Evolutionary conservation across 2,113 vertebrate genomes (phyloP), one percentile per base, ranked within the genome.

Genomic region (Otocyon megalotis): DNA sequence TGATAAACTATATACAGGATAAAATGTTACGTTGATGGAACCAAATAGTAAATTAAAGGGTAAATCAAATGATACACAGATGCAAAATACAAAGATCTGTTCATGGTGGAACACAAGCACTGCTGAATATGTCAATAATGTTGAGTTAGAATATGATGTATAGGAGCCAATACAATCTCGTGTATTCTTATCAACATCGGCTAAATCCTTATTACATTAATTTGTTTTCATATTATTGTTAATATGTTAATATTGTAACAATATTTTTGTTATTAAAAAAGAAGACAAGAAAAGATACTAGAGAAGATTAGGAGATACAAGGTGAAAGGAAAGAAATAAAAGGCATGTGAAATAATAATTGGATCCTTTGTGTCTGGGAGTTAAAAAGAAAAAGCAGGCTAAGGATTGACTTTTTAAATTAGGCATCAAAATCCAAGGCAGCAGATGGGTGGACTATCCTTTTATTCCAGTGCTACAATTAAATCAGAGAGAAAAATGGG

Each of bases 381-480:
- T 90, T 93, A 8, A 74, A 58, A 84, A 50, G 60, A 79, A 43
- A 35, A 35, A 92, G 32, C n/a, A 76, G 48, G 53, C 54, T 76
- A 85, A 83, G 48, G 60, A 89, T 69, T 97, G 81, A 96, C 72
- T 97, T 97, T 97, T 91, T 92, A 96, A 94, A 97, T 80, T 63
- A 96, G 98, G 87, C 77, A 0, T 0, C 2, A 30, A 96, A 89
- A 93, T 95, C 77, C 15, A 19, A 96, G 86, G 87, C 90, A 97
- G 96, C 97, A 98, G 97, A 97, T 97, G 96, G 98, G 97, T 98
- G 95, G 97, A 97, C 95, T 94, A 71, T 60, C 96, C 91, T 98
- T 98, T 98, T 96, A 98, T 98, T 96, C 97, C 98, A 98, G 97
- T 96, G 97, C 22, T 94, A 88, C 98, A 97, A 97, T 86, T 97